Percentiles rank a stretch among this genome's conserved stretches.
phyloP scores from a whole-genome alignment of 2,888 invertebrate species.

The Sthenelais limicola region DNA sequence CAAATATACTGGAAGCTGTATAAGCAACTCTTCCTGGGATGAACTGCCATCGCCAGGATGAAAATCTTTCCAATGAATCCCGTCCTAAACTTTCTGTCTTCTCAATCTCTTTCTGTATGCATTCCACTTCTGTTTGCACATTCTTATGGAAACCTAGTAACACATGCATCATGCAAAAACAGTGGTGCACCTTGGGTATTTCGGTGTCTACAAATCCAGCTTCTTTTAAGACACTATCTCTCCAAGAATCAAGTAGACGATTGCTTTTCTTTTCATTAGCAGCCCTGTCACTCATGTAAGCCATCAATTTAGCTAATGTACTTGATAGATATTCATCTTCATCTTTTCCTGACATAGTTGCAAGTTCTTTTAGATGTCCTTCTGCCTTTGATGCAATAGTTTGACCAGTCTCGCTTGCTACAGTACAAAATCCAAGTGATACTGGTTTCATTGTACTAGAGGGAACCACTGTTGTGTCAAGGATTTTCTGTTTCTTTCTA shows the following conservation, averaged over 20 bases:
- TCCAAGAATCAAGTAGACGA: conserved; percentile 5
- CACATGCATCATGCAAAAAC: conserved; percentile 15
- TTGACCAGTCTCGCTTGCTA: conserved; percentile 18
- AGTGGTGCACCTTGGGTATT: conserved; percentile 1
- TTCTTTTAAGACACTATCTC: neutral
- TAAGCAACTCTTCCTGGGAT: conserved; percentile 6
- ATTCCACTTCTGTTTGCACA: neutral
- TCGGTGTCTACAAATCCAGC: neutral
- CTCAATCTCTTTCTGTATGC: neutral
- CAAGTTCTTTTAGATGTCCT: conserved; percentile 15
- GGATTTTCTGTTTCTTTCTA: conserved; percentile 1
- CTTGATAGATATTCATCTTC: neutral
- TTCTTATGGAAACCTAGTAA: conserved; percentile 21
- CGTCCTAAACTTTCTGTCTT: conserved; percentile 2
- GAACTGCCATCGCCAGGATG: neutral
- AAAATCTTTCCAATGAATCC: neutral
- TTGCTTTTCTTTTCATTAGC: conserved; percentile 29
- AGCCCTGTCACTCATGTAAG: conserved; percentile 27
- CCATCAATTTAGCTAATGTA: neutral
- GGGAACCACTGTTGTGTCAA: conserved; percentile 8
- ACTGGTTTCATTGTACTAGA: neutral
- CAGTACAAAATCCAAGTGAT: conserved; percentile 5
- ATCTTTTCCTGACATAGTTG: neutral
- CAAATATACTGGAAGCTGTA: neutral
- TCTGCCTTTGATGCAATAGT: conserved; percentile 8